Evolutionary conservation across 2,797 vertebrate genomes (phyloP), one percentile per base, ranked within the genome.

Genomic region (Scyliorhinus canicula): DNA sequence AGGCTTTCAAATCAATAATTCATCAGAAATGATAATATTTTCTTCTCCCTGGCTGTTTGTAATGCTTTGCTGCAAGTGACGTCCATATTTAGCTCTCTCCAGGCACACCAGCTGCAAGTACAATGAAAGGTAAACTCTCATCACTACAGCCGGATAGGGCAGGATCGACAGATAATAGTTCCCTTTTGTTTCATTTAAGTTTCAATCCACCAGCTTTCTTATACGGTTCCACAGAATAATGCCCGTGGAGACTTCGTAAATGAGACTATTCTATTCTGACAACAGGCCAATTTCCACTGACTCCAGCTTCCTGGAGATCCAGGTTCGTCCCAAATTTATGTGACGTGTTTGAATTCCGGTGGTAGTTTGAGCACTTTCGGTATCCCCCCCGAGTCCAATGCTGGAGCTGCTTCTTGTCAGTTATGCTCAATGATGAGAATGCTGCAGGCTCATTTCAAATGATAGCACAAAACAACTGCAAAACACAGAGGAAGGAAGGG

Each of bases 1-100:
- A 71, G 47, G 12, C 19, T 94, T 74, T 94, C 67, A 50, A 94
- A 71, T 94, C 28, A 94, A 94, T 74, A 94, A 94, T 94, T 71
- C 47, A 94, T 35, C 47, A 50, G 31, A 52, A 74, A 71, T 71
- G 26, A 71, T 69, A 52, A 28, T 28, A 94, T 94, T 74, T 5
- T 31, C 47, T 71, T 50, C 65, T 7, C 44, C 28, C 16, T 74
- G 67, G 26, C 9, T 94, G 50, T 21, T 94, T 74, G 4, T 74
- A 31, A 52, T n/a, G 55, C 55, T 90, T 90, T 90, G 0, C 55
- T 60, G 52, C 31, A 52, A 47, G 93, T 52, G 28, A 94, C 50
- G 69, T 94, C 67, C 67, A 74, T 71, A 94, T 71, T 47, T 74
- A 52, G 40, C 26, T 50, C 67, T 94, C 14, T 24, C 71, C 93